Evolutionary conservation across 2,113 vertebrate genomes (phyloP), one percentile per base, ranked within the genome.

Genomic region (Caretta caretta): DNA sequence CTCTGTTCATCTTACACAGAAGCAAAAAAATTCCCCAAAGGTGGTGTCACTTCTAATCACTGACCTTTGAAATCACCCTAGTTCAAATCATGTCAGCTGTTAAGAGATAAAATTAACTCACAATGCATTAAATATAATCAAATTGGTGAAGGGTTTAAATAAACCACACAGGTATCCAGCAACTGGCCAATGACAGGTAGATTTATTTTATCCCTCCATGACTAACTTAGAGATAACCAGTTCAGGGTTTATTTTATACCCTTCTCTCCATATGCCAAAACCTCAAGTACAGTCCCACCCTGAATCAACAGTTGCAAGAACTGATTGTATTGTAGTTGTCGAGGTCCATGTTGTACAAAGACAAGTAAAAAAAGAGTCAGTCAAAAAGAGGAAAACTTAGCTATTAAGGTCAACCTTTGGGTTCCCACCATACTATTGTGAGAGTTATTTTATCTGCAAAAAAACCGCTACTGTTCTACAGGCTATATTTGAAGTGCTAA

Each of bases 361-460:
- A 50, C 1, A 20, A 22, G 10, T 7, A 19, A 51, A 7, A n/a
- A 7, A 0, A 50, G 4, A 76, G 11, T 78, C 48, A 14, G 42
- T 42, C 42, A 42, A 42, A 42, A 42, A 42, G 42, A 42, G 42
- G 42, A 42, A 42, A 42, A 42, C 42, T 42, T 42, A 42, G 42
- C 65, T 5, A 38, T 38, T 72, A 72, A 38, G n/a, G 56, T 92
- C 57, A 88, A 19, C 54, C 51, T 29, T 14, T 86, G 14, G 2
- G 90, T 1, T 78, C 22, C 24, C 59, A 56, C 11, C 46, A 57
- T n/a, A 19, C 7, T 29, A 27, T 83, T 46, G 8, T 31, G 75
- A 83, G 24, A 56, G 42, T 89, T 53, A 20, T 87, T 94, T 80
- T 80, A 51, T 27, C 10, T 38, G 62, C 84, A 85, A 72, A 75